Percentiles rank a stretch among this genome's conserved stretches.
Conservation (phyloP, 2,113 vertebrate species). For the Nyctereutes procyonoides region DNA sequence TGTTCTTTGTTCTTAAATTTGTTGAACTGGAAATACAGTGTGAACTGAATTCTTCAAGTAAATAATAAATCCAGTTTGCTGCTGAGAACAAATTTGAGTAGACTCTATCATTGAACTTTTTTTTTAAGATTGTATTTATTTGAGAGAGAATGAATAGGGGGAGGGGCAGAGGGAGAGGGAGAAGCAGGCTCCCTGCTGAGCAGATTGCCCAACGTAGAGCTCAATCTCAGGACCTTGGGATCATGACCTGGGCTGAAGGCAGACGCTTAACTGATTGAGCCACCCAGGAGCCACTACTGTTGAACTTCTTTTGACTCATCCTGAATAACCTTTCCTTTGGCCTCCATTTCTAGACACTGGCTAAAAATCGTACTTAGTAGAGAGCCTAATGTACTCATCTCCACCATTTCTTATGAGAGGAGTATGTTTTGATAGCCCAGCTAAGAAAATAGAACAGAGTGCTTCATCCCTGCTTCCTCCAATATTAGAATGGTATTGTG, state of each 20-base stretch:
- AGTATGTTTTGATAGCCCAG: not conserved
- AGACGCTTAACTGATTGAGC: too few species aligned
- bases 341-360: not conserved
- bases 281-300: not conserved
- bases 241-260: too few species aligned
- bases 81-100: not conserved
- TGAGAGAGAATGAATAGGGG: too few species aligned
- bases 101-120: not conserved
- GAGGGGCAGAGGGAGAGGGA: too few species aligned
- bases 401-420: not conserved
- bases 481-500: conserved; percentile 15
- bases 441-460: conserved; percentile 43
- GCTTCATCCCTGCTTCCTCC: not conserved
- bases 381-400: not conserved
- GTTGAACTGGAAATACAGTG: not conserved
- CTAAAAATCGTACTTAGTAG: not conserved
- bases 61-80: not conserved
- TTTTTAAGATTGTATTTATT: not conserved
- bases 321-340: not conserved
- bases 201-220: too few species aligned
- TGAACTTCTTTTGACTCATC: not conserved
- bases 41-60: not conserved
- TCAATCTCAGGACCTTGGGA: too few species aligned
- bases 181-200: too few species aligned
- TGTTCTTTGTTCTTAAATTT: conserved; percentile 14